These are phyloP conservation scores for Diarsia mendica DNA, from an alignment of 2,888 invertebrate species.

Conservation along the genomic window DNA sequence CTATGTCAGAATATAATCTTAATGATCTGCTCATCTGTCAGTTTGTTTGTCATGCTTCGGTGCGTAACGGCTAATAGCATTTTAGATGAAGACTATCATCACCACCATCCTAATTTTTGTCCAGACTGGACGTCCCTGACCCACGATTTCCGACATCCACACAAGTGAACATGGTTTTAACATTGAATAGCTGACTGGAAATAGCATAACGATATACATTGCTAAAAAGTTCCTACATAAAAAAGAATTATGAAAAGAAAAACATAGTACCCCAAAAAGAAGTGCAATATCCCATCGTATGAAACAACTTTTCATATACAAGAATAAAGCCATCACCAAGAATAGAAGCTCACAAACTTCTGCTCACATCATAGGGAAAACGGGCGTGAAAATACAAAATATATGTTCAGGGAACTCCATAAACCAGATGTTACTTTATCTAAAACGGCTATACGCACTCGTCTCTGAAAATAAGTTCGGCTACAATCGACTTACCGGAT, in stretches of 20 bases:
- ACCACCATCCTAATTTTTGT: too few relatives aligned
- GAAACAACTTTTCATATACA: constrained; percentile 20
- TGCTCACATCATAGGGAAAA: constrained; percentile 57
- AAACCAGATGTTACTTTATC: constrained; percentile 67
- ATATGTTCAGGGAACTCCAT: constrained; percentile 61
- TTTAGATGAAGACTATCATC: background rate
- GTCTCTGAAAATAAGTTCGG: constrained; percentile 72
- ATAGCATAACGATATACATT: background rate
- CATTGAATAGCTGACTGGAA: background rate
- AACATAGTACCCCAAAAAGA: constrained; percentile 3
- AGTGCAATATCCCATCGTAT: constrained; percentile 12
- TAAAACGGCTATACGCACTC: constrained; percentile 66
- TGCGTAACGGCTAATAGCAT: background rate
- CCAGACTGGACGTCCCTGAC: background rate
- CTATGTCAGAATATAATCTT: too few relatives aligned
- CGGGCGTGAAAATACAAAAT: constrained; percentile 60
- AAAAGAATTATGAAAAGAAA: background rate
- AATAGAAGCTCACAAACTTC: constrained; percentile 56
- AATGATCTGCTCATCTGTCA: too few relatives aligned
- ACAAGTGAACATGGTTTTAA: background rate
- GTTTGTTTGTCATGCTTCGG: background rate
- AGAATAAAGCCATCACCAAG: constrained; percentile 37
- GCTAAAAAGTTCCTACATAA: background rate
- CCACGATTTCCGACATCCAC: background rate
- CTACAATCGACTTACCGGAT: constrained; percentile 84